Evolutionary conservation across 2,888 invertebrate species (phyloP).

Genomic region (Drosophila planitibia): DNA sequence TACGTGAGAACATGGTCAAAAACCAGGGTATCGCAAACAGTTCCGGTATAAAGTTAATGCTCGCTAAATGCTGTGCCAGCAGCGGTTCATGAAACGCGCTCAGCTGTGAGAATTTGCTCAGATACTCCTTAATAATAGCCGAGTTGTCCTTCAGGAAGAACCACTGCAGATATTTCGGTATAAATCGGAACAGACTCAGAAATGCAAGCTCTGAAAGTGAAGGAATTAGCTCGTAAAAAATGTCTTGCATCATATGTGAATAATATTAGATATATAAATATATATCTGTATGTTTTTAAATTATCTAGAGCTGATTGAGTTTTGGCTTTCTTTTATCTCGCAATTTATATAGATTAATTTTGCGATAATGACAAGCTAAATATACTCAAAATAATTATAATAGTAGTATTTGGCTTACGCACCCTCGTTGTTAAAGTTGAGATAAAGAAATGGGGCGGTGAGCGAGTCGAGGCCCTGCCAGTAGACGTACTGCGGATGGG

Average conservation of each 20-base stretch:
- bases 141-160: slow-evolving; percentile 99
- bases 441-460: slow-evolving; percentile 97
- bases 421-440: slow-evolving; percentile 99
- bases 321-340: too few species aligned
- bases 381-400: neutral
- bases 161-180: slow-evolving; percentile 97
- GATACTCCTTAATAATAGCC: slow-evolving; percentile 97
- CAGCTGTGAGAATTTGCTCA: slow-evolving; percentile 98
- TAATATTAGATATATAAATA: neutral
- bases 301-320: neutral
- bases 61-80: slow-evolving; percentile 94
- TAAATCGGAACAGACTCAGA: slow-evolving; percentile 97
- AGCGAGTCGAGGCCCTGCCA: slow-evolving; percentile 99
- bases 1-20: slow-evolving; percentile 99
- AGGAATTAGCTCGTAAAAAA: neutral
- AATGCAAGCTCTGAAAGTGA: slow-evolving; percentile 93
- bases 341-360: neutral
- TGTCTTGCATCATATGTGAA: neutral
- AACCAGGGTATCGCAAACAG: slow-evolving; percentile 99
- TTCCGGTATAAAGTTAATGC: slow-evolving; percentile 98
- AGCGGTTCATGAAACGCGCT: slow-evolving; percentile 98
- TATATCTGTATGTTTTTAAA: neutral
- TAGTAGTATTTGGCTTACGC: slow-evolving; percentile 22
- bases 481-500: slow-evolving; percentile 98
- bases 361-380: too few species aligned